Base-by-base conservation (phyloP, 1,140 invertebrate genomes). In the Ooceraea biroi region DNA sequence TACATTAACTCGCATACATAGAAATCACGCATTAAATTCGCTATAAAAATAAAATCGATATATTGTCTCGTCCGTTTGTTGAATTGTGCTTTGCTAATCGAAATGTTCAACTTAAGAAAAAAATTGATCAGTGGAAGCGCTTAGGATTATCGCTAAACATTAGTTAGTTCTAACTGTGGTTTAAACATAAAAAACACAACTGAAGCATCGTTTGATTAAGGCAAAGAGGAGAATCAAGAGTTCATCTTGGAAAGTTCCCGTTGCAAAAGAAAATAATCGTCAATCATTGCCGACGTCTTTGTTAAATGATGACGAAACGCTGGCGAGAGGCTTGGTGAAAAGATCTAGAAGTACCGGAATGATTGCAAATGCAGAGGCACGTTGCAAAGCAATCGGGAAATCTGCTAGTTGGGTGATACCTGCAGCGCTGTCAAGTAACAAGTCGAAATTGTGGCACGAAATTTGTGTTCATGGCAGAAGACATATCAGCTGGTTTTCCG, bases 341-440 rank as follows among this genome's bases (percentile, higher is more conserved):
- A 30, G 19, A n/a, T 14, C 25, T 57, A 27, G 12, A 14, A 48
- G 17, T 0, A 1, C 5, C 1, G 0, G 61, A 12, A 3, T 7
- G 48, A 1, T 1, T 30, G 12, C 27, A 74, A 65, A 63, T 48
- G n/a, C 0, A 27, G 27, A 60, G 0, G 22, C 25, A 50, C 3
- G 10, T 7, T 17, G 36, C 7, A 63, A 4, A 14, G 3, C 0
- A 44, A 19, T 1, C 0, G 52, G 57, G 1, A 85, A 83, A 41
- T 41, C 30, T 46, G 82, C 22, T 2, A 85, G 85, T 11, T 82
- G 88, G 82, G n/a, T 58, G 22, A 74, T 85, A 14, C 71, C 84
- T 0, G 61, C 41, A 0, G 22, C 14, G 0, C 3, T 86, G 17
- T 71, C 36, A 0, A 74, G 72, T 41, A 84, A 65, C 5, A 86